These are phyloP conservation scores for Drosophila anceps DNA, from an alignment of 2,888 invertebrate genomes.

Conservation along the genomic window DNA sequence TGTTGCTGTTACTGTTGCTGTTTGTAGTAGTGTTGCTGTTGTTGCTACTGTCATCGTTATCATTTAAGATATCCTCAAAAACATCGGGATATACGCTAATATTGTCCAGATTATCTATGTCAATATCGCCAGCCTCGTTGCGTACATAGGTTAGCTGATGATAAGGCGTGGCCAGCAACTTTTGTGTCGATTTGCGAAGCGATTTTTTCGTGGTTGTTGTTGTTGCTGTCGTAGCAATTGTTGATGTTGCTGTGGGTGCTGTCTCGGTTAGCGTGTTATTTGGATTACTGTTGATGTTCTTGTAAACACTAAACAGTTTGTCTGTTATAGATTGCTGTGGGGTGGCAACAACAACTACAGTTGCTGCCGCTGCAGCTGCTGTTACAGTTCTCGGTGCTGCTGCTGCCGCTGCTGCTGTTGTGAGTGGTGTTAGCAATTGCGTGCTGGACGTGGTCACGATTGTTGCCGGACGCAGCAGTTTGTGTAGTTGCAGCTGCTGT, in stretches of 20 bases:
- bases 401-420: conserved; percentile 30
- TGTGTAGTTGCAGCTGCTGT: conserved; percentile 45
- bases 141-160: conserved; percentile 81
- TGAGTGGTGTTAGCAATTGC: conserved; percentile 28
- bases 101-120: conserved; percentile 82
- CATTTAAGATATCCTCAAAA: conserved; percentile 65
- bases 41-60: conserved; percentile 29
- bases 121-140: conserved; percentile 81
- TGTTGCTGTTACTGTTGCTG: conserved; percentile 65
- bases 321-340: conserved; percentile 51
- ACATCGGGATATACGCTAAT: conserved; percentile 82
- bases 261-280: conserved; percentile 68
- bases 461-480: conserved; percentile 26
- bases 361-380: conserved; percentile 26
- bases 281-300: conserved; percentile 66
- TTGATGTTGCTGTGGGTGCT: conserved; percentile 33
- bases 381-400: conserved; percentile 27
- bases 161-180: conserved; percentile 79
- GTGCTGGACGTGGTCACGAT: conserved; percentile 41
- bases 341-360: conserved; percentile 19
- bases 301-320: conserved; percentile 66
- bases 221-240: conserved; percentile 31
- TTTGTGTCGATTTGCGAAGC: conserved; percentile 77
- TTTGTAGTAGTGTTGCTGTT: conserved; percentile 20
- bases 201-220: conserved; percentile 70